Evolutionary conservation across 2,797 vertebrate species (phyloP).

Genomic region (Heteromormyrus szaboi): DNA sequence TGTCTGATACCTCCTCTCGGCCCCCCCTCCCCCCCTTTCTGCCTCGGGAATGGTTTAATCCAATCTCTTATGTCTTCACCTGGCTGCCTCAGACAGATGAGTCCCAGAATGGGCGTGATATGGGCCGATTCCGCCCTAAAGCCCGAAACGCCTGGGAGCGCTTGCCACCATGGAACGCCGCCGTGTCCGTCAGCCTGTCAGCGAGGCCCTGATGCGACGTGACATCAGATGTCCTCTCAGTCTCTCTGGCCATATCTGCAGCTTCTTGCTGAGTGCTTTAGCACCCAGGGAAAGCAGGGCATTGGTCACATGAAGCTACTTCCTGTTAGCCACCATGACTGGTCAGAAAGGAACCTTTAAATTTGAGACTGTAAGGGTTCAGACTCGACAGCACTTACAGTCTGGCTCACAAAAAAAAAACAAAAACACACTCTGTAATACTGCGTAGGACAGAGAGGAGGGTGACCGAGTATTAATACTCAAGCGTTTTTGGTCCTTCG

Average conservation of each 20-base stretch:
- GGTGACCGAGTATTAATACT: not conserved
- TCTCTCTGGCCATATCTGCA: not conserved
- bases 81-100: not conserved
- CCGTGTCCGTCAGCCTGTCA: constrained; percentile 28
- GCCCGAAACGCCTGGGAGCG: not conserved
- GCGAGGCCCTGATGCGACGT: not conserved
- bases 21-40: not conserved
- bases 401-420: not conserved
- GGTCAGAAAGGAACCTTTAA: not conserved
- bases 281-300: not conserved
- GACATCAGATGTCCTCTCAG: constrained; percentile 1
- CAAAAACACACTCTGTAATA: not conserved
- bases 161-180: constrained; percentile 1
- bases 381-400: not conserved
- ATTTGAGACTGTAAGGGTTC: not conserved
- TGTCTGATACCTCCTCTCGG: not conserved
- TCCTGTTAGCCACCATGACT: not conserved
- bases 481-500: not conserved
- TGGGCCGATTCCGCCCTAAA: not conserved
- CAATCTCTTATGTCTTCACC: not conserved
- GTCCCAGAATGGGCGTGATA: not conserved
- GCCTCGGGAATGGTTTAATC: not conserved
- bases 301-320: not conserved
- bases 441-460: not conserved
- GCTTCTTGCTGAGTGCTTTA: not conserved